phyloP scores from a whole-genome alignment of 2,113 vertebrate genomes.

The Coregonus clupeaformis region DNA sequence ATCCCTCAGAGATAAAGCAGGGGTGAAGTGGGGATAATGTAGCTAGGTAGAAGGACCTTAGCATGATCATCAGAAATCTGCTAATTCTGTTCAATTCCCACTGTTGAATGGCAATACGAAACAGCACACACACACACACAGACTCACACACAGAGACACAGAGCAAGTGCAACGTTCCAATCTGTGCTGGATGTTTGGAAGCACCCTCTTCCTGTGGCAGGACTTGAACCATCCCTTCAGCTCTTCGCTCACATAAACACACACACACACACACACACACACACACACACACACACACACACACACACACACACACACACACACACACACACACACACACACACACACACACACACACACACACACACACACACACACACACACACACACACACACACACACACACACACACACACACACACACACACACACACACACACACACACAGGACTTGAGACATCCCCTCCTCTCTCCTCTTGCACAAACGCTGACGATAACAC shows the following conservation, averaged over 20 bases:
- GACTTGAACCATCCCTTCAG: constrained; percentile 46
- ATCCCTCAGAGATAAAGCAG: neutral
- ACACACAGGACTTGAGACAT: neutral
- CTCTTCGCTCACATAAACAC: constrained; percentile 6
- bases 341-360: neutral
- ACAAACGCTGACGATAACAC: constrained; percentile 40
- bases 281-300: too few relatives aligned
- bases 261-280: neutral
- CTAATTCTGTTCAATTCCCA: neutral
- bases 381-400: neutral
- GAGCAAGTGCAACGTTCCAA: neutral
- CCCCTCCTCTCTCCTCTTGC: constrained; percentile 2
- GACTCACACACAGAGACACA: too few relatives aligned
- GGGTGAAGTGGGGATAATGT: too few relatives aligned
- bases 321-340: too few relatives aligned
- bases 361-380: constrained; percentile 10
- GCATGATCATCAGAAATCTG: neutral
- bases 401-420: constrained; percentile 3
- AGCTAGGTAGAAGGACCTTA: too few relatives aligned
- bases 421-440: neutral
- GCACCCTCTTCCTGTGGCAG: constrained; percentile 53
- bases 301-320: too few relatives aligned
- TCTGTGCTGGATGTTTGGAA: constrained; percentile 58
- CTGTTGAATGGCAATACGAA: neutral
- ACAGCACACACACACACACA: constrained; percentile 5